phyloP scores from a whole-genome alignment of 2,888 invertebrate species.

The Leptodirus hochenwartii region DNA sequence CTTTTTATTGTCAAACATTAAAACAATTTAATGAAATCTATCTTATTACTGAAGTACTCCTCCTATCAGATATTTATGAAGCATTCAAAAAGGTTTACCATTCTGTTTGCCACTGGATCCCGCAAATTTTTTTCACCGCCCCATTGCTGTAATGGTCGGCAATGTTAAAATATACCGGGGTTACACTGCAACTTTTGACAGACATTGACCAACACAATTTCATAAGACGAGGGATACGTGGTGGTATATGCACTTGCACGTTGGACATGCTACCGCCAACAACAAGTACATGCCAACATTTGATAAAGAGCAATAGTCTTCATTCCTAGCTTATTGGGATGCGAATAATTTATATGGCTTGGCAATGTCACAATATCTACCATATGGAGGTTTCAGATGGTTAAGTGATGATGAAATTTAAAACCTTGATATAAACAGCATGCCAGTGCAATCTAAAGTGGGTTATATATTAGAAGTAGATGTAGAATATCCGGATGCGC shows the following conservation, averaged over 20 bases:
- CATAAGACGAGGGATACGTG: constrained; percentile 17
- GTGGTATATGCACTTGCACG: constrained; percentile 17
- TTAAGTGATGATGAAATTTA: too few species aligned
- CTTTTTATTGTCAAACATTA: too few species aligned
- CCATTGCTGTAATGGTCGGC: too few species aligned
- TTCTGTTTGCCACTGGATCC: too few species aligned
- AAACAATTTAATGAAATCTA: too few species aligned
- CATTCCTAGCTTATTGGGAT: constrained; percentile 14
- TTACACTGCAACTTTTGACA: constrained; percentile 16
- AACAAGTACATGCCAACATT: constrained; percentile 17
- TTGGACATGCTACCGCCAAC: constrained; percentile 17
- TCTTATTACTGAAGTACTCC: too few species aligned
- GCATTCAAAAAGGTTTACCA: too few species aligned
- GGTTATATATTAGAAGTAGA: constrained; percentile 17
- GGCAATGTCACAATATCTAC: constrained; percentile 12
- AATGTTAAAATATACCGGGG: constrained; percentile 16
- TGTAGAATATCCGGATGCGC: constrained; percentile 7
- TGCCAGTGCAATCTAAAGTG: constrained; percentile 2
- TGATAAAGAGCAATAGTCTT: constrained; percentile 11
- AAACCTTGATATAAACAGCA: too few species aligned
- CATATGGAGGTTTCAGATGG: too few species aligned
- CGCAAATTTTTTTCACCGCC: too few species aligned
- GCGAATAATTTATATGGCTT: constrained; percentile 13
- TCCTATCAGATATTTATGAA: too few species aligned
- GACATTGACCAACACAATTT: constrained; percentile 17